Base-by-base conservation (phyloP, 1,140 invertebrate species). In the Bombus confusus region DNA sequence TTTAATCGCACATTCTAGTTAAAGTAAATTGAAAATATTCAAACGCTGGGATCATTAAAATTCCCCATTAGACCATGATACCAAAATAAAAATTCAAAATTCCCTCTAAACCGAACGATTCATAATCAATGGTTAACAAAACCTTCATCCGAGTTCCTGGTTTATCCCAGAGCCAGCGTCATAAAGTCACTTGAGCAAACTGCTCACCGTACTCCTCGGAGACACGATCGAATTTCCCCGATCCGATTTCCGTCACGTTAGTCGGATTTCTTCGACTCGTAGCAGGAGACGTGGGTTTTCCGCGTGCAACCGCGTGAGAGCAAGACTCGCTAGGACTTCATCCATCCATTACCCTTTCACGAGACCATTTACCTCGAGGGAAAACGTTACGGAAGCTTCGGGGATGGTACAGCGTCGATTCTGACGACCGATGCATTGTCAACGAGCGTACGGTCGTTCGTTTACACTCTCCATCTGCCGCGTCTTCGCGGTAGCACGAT, bases 301-400 rank as follows among this genome's bases (percentile, higher is more conserved):
- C 43, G 22, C 22, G 66, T 3, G 41, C 47, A 47, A 79, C 41
- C 43, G 22, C 22, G 66, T 2, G 22, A 47, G 47, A 79, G 57
- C 68, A 62, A 4, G 39, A 31, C 47, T 72, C 22, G 1, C 10
- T 4, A 9, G 10, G 52, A 52, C 31, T 59, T 68, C 22, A 18
- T 41, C 52, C 41, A 73, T 81, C 79, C 68, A 81, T 71, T 52
- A 52, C 47, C 47, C 18, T 52, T 52, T 52, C 47, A 52, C 47
- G 47, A 52, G 18, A 22, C 66, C 79, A 59, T 80, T 72, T 47
- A 80, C 34, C 68, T 15, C 4, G 13, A 8, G 18, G 18, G 37
- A 41, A 41, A 72, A 59, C 68, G 79, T 72, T 52, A 52, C 18
- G 18, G 5, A 52, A 52, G 47, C 47, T 22, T 52, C 18, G 18